phyloP scores from a whole-genome alignment of 2,888 invertebrate genomes.

The Cataglyphis altisquamis region DNA sequence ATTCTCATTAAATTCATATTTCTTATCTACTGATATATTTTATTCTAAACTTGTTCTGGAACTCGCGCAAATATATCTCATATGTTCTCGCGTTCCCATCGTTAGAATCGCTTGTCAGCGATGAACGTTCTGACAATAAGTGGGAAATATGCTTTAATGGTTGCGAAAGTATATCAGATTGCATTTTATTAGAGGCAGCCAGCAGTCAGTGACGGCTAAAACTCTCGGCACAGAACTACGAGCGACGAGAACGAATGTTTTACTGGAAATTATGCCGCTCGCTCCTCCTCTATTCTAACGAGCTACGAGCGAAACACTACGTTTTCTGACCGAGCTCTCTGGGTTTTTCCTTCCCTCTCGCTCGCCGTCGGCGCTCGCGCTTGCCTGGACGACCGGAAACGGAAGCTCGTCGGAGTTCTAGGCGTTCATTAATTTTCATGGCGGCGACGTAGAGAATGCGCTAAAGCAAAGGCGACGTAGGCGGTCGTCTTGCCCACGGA shows the following conservation, averaged over 20 bases:
- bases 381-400: slow-evolving; percentile 52
- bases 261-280: slow-evolving; percentile 55
- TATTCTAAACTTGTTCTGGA: background rate
- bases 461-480: slow-evolving; percentile 52
- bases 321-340: slow-evolving; percentile 50
- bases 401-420: slow-evolving; percentile 63
- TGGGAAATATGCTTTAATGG: slow-evolving; percentile 22
- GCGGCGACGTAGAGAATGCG: slow-evolving; percentile 59
- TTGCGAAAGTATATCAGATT: slow-evolving; percentile 46
- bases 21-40: background rate
- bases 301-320: slow-evolving; percentile 55
- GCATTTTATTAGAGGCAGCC: slow-evolving; percentile 37
- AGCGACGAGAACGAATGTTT: slow-evolving; percentile 48
- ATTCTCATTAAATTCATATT: background rate
- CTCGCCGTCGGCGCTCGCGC: slow-evolving; percentile 8
- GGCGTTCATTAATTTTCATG: slow-evolving; percentile 65
- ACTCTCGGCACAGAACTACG: slow-evolving; percentile 20
- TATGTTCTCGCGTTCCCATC: background rate
- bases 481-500: slow-evolving; percentile 29
- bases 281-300: slow-evolving; percentile 36
- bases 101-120: background rate
- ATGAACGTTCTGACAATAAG: background rate
- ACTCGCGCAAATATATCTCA: background rate
- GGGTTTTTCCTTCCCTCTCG: slow-evolving; percentile 8
- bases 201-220: slow-evolving; percentile 13